Base-by-base conservation (phyloP, 2,113 vertebrate genomes). In the Amphiprion ocellaris region DNA sequence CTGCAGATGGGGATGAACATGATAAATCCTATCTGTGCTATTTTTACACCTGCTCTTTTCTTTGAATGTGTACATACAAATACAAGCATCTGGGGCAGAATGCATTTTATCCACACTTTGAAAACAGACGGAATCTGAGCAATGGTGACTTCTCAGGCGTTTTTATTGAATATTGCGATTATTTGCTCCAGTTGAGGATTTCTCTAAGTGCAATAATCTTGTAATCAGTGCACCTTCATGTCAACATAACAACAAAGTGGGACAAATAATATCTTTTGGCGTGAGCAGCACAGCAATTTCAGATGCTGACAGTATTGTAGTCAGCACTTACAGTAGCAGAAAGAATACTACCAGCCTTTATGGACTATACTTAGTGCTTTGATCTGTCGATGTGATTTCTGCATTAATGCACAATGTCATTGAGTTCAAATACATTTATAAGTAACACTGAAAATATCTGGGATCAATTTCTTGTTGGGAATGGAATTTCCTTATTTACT, bases 151-250 rank as follows among this genome's bases (percentile, higher is more conserved):
- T 63, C 59, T 64, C 30, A 8, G 14, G 10, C 11, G 30, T 65
- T 53, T 56, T 69, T 5, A n/a, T 9, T 67, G n/a, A 73, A 46
- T 54, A 68, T 47, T 37, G 9, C 26, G 55, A 54, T 62, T 16
- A 61, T 60, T 62, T 61, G 46, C 15, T 47, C n/a, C 4, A 33
- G 63, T 21, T 8, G 10, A 56, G 4, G 7, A 54, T 44, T 74
- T 50, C 26, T 69, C 33, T n/a, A 54, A 70, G 68, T 44, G 53
- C 12, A 65, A 65, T 30, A 79, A 59, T 71, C 44, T 44, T 50
- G 53, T 58, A 64, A 73, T 67, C 55, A 16, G 37, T 46, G 23
- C 52, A 56, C 53, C 17, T 28, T 55, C 14, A 39, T 55, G 59
- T 64, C 41, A 56, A 78, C 24, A 33, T 53, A 70, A 19, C 19